Evolutionary conservation across 2,113 vertebrate species (phyloP).

Genomic region (Entelurus aequoreus): DNA sequence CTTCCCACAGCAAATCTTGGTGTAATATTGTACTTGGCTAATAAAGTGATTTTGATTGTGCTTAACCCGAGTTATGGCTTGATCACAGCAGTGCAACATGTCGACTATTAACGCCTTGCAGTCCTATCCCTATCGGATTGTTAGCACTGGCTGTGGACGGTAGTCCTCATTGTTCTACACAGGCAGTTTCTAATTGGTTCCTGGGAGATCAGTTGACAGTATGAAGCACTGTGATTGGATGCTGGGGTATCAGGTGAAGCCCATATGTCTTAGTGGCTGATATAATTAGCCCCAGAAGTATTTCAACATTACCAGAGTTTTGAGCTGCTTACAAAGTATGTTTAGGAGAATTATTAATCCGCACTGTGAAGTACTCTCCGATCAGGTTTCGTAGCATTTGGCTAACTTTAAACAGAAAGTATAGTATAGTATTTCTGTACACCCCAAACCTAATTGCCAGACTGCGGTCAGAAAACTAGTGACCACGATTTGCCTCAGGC

Average conservation of each 20-base stretch:
- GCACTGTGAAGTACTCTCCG: too few relatives aligned
- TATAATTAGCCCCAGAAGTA: neutral
- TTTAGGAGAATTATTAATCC: neutral
- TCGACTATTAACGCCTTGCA: constrained; percentile 3
- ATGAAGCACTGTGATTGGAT: constrained; percentile 33
- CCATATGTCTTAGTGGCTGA: constrained; percentile 27
- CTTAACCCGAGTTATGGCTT: constrained; percentile 16
- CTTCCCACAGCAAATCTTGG: constrained; percentile 26
- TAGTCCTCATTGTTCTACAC: constrained; percentile 22
- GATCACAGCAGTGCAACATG: constrained; percentile 20
- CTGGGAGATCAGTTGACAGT: constrained; percentile 52
- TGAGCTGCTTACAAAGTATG: neutral
- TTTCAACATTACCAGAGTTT: neutral
- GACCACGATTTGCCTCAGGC: too few relatives aligned
- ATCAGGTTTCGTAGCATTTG: neutral
- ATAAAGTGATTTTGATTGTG: constrained; percentile 15
- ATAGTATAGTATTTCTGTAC: too few relatives aligned
- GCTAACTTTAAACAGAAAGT: neutral
- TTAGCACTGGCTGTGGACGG: constrained; percentile 28
- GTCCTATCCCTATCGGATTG: constrained; percentile 19
- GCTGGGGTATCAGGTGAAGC: constrained; percentile 47
- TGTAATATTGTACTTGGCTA: constrained; percentile 15
- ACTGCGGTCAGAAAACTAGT: too few relatives aligned
- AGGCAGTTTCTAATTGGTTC: constrained; percentile 45
- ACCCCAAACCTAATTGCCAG: too few relatives aligned